phyloP scores from a whole-genome alignment of 2,113 vertebrate genomes.

The Megalops atlanticus region DNA sequence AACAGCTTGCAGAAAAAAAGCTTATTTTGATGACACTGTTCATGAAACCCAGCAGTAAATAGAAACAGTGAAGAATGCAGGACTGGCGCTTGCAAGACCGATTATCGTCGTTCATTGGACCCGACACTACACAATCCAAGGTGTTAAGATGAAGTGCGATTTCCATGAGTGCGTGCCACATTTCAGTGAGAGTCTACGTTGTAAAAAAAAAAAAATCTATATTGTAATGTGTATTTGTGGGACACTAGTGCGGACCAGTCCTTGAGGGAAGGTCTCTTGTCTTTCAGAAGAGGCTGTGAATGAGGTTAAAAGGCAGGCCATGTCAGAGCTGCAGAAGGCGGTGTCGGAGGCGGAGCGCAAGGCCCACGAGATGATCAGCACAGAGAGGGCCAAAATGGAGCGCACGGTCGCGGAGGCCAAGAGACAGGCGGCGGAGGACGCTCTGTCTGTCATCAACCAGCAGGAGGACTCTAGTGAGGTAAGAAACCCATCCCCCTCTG shows the following conservation, averaged over 20 bases:
- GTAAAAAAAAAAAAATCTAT: too few relatives aligned
- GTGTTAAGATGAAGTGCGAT: too few relatives aligned
- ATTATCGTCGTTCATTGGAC: too few relatives aligned
- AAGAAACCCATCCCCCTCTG: constrained; percentile 27
- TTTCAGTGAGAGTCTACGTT: too few relatives aligned
- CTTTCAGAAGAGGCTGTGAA: constrained; percentile 96
- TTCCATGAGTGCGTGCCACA: too few relatives aligned
- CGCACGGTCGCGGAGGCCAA: constrained; percentile 90
- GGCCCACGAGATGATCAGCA: constrained; percentile 93
- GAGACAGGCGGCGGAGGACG: constrained; percentile 90
- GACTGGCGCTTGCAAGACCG: too few relatives aligned
- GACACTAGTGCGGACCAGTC: constrained; percentile 51
- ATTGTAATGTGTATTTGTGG: too few relatives aligned
- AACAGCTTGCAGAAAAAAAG: too few relatives aligned
- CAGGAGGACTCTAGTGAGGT: constrained; percentile 98
- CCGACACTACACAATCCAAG: too few relatives aligned
- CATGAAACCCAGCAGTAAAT: too few relatives aligned
- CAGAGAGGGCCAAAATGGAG: constrained; percentile 94
- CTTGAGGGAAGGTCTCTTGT: constrained; percentile 57
- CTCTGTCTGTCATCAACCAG: constrained; percentile 86
- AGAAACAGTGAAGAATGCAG: too few relatives aligned
- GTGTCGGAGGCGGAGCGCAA: constrained; percentile 93
- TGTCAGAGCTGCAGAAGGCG: constrained; percentile 96
- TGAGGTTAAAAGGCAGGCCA: constrained; percentile 95
- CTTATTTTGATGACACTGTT: too few relatives aligned